These are phyloP conservation scores for Callinectes sapidus DNA, from an alignment of 2,888 invertebrate species.

Conservation along the genomic window DNA sequence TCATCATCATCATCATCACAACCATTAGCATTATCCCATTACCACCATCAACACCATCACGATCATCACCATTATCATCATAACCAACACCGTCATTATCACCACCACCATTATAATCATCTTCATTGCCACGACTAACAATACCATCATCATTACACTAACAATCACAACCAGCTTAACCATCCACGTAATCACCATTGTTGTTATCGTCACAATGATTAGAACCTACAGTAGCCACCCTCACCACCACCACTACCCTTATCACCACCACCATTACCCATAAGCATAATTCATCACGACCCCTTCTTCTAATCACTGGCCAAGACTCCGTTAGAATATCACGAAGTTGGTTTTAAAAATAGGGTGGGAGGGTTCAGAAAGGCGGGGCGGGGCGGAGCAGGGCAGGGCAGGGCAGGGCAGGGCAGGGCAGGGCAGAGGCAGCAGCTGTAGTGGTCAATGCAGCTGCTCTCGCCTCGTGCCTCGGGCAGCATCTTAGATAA, in stretches of 20 bases:
- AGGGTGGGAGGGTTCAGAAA: not conserved
- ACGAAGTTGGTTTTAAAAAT: not conserved
- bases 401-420: not conserved
- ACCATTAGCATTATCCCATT: too few relatives aligned
- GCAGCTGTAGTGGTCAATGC: slow-evolving; percentile 7
- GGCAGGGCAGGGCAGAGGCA: not conserved
- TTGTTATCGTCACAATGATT: not conserved
- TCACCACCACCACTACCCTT: not conserved
- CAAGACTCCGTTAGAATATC: not conserved
- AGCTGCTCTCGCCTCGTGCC: not conserved
- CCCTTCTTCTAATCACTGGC: not conserved
- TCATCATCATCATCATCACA: too few relatives aligned
- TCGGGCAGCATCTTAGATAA: not conserved
- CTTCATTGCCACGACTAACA: not conserved
- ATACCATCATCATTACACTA: not conserved
- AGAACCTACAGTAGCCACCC: not conserved
- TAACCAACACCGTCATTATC: too few relatives aligned
- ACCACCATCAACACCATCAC: too few relatives aligned
- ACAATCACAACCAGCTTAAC: not conserved
- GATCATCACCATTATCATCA: too few relatives aligned
- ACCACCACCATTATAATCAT: too few relatives aligned
- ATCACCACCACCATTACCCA: not conserved
- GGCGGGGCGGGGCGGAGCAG: not conserved
- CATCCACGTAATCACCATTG: not conserved
- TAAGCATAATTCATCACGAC: not conserved